Conservation (phyloP, 2,888 invertebrate species). For the Dioctria linearis region DNA sequence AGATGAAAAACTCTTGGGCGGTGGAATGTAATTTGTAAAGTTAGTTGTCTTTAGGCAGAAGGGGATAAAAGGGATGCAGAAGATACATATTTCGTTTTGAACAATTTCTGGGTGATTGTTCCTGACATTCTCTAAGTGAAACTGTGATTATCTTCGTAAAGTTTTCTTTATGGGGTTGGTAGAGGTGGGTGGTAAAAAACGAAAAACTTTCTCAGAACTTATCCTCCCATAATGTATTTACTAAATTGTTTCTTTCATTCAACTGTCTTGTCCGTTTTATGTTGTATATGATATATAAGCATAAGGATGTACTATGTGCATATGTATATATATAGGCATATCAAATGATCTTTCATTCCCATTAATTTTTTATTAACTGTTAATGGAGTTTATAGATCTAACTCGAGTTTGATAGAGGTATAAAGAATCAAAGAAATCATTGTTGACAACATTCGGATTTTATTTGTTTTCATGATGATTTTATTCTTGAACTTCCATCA, state of each 20-base stretch:
- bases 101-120: conserved; percentile 24
- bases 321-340: too few species aligned
- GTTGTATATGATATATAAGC: too few species aligned
- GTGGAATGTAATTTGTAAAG: conserved; percentile 27
- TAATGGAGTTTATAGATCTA: not conserved
- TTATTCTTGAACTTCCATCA: too few species aligned
- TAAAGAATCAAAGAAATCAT: too few species aligned
- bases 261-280: not conserved
- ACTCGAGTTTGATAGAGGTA: too few species aligned
- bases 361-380: conserved; percentile 32
- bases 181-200: not conserved
- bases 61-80: not conserved
- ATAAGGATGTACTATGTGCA: too few species aligned
- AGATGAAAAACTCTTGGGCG: conserved; percentile 37
- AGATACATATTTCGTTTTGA: conserved; percentile 27
- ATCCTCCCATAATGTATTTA: not conserved
- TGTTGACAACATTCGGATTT: too few species aligned
- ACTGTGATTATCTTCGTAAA: conserved; percentile 40
- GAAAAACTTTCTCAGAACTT: conserved; percentile 1
- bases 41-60: conserved; percentile 15
- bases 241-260: conserved; percentile 18
- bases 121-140: conserved; percentile 34
- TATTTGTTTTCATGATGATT: too few species aligned
- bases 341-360: not conserved
- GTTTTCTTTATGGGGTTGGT: conserved; percentile 34